Base-by-base conservation (phyloP, 1,140 invertebrate species). In the Drosophila trapezifrons region DNA sequence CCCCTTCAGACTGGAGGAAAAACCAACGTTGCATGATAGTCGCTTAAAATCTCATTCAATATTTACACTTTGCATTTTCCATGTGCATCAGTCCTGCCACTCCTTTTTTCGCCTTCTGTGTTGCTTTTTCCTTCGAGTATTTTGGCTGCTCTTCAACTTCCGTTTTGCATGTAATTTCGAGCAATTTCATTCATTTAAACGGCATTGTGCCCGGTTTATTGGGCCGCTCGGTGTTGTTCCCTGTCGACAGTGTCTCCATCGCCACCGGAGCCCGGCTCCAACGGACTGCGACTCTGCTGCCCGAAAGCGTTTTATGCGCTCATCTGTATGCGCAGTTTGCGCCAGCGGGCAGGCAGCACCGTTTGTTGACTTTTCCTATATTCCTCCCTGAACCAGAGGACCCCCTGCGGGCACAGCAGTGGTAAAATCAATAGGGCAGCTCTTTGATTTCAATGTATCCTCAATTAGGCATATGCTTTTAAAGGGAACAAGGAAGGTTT, bases 101-200 rank as follows among this genome's bases (percentile, higher is more conserved):
- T 54, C 32, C 29, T 51, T 37, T 40, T 55, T 35, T 7, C 17
- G 25, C 52, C 17, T 13, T 35, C 56, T 17, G 38, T 49, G 17
- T 18, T 49, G 38, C 35, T 57, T 62, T 58, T 40, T 58, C 45
- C 38, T 72, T 72, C 43, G 66, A 72, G 66, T 72, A 51, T 80
- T 79, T 58, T 74, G 64, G 69, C 59, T 54, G 69, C 75, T 70
- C 56, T 82, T 78, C 60, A 76, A 81, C 75, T 75, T 83, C 69
- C 80, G 74, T 45, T 83, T 83, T 73, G 60, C 80, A 83, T 83
- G 76, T 83, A 75, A 83, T 83, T 78, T 83, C 54, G 56, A 83
- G 80, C 80, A 79, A 79, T 83, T 83, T 83, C 76, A 83, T 83
- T 83, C 80, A 83, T 83, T 83, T 83, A 83, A 83, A 83, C 76